phyloP scores from a whole-genome alignment of 1,140 invertebrate genomes.

The Diachasmimorpha longicaudata region DNA sequence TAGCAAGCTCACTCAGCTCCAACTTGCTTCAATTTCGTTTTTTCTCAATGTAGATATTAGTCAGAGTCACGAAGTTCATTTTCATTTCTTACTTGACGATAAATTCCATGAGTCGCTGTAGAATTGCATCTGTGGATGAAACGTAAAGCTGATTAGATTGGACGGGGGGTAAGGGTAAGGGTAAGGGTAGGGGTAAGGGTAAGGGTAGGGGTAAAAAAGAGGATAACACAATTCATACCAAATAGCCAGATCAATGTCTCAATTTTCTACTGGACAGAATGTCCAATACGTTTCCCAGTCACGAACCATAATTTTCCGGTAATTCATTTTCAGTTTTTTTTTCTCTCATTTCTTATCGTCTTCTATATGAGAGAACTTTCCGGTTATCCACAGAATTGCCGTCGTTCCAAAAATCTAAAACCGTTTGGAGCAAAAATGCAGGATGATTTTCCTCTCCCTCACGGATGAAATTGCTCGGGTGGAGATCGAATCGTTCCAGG shows the following conservation, averaged over 20 bases:
- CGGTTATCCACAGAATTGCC: slow-evolving; percentile 4
- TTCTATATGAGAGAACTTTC: not conserved
- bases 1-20: not conserved
- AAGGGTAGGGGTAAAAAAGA: no score
- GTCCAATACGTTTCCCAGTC: not conserved
- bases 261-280: not conserved
- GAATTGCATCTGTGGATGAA: no score
- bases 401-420: not conserved
- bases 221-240: not conserved
- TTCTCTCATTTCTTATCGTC: not conserved
- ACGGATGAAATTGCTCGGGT: not conserved
- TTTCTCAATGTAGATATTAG: slow-evolving; percentile 43
- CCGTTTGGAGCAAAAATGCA: not conserved
- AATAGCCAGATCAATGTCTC: not conserved
- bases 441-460: not conserved
- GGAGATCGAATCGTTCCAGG: not conserved
- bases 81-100: not conserved
- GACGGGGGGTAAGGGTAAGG: no score
- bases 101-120: no score
- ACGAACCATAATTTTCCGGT: not conserved
- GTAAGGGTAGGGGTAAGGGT: no score
- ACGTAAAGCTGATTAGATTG: no score
- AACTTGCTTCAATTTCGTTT: slow-evolving; percentile 38
- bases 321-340: not conserved
- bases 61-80: slow-evolving; percentile 36